Conservation (phyloP, 2,888 invertebrate genomes). For the Coelopa pilipes region DNA sequence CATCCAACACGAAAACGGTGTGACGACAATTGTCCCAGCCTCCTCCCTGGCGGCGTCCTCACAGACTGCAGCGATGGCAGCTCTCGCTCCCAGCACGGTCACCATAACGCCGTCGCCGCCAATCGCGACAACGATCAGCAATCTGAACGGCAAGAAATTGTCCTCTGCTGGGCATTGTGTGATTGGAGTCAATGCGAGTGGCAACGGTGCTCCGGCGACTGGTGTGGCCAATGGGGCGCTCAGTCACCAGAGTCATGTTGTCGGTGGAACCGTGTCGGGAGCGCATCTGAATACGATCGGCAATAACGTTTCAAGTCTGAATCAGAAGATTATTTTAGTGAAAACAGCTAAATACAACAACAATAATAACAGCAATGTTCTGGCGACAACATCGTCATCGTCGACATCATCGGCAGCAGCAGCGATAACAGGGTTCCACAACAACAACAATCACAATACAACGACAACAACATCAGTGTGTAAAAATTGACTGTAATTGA, state of each 20-base stretch:
- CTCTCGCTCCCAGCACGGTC: slow-evolving; percentile 60
- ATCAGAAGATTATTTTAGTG: slow-evolving; percentile 60
- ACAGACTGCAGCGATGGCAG: slow-evolving; percentile 61
- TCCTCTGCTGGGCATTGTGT: background rate
- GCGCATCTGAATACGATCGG: slow-evolving; percentile 35
- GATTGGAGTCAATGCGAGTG: background rate
- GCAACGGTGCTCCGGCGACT: background rate
- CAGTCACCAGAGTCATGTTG: slow-evolving; percentile 5
- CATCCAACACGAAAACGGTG: slow-evolving; percentile 61
- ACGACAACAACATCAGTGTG: slow-evolving; percentile 24
- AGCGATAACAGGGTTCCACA: slow-evolving; percentile 18
- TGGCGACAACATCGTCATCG: background rate
- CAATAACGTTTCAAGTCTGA: slow-evolving; percentile 47
- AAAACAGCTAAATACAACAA: slow-evolving; percentile 47
- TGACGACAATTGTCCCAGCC: slow-evolving; percentile 60
- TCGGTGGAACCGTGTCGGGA: slow-evolving; percentile 21
- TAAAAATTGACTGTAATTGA: slow-evolving; percentile 34
- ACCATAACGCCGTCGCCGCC: slow-evolving; percentile 58
- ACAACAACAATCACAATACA: background rate
- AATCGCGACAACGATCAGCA: slow-evolving; percentile 38
- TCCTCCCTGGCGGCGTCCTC: slow-evolving; percentile 59
- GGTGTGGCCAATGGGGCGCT: background rate
- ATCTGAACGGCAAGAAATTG: slow-evolving; percentile 19
- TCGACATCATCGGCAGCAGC: slow-evolving; percentile 8
- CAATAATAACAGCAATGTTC: background rate